Evolutionary conservation across 2,113 vertebrate species (phyloP), one percentile per base, ranked within the genome.

Genomic region (Pandion haliaetus): DNA sequence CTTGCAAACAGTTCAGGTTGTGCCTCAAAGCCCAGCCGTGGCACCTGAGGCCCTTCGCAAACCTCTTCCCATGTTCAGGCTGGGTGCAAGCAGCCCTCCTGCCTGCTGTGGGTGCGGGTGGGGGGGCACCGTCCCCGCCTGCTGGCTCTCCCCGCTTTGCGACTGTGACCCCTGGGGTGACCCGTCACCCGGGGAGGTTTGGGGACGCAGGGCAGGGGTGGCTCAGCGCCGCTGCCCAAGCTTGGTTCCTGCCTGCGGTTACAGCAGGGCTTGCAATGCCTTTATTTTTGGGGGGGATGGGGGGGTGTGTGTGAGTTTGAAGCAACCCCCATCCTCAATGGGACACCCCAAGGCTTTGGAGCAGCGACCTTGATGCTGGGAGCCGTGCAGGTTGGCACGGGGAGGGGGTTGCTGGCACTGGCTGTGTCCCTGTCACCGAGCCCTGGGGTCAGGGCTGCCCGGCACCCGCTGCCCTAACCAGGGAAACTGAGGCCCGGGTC

Each of bases 261-360:
- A 26, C 15, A n/a, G 44, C 7, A 1, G 36, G 17, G 28, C n/a
- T 92, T 26, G 24, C 17, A 54, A 16, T 69, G 19, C 6, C 17
- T 31, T 58, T 9, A n/a, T 8, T 14, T 28, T 70, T 40, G 31
- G 20, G 10, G 42, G 21, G 16, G 14, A 7, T 45, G 24, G 31
- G 2, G 12, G 2, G 1, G 24, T 0, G 18, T 0, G 10, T 6
- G n/a, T 24, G 23, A 28, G 28, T 49, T 63, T 57, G 26, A 52
- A 88, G 25, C 36, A 8, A 36, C 13, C 42, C 26, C 49, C 32
- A 20, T 52, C 28, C 52, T 79, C 74, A 29, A 0, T 3, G 74
- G 63, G 44, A 65, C 45, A 32, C 74, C 54, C 61, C 66, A 49
- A 36, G 20, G 20, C 32, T 81, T 66, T 72, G 24, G 7, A 50